These are phyloP conservation scores for Actinostola sp. DNA, from an alignment of 92 coral and sea anemone species.

Conservation along the genomic window DNA sequence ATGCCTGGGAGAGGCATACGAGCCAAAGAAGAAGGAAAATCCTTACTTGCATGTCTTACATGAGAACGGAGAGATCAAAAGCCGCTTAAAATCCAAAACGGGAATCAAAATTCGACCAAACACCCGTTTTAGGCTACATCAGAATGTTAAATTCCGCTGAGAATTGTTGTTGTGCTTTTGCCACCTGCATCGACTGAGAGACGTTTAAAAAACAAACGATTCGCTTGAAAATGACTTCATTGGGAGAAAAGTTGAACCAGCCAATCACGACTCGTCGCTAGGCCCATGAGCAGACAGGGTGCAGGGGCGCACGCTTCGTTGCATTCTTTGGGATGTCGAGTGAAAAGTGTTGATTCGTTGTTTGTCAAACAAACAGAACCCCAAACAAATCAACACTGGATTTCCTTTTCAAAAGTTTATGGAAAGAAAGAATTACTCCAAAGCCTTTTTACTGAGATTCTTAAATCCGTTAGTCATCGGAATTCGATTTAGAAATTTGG, in stretches of 20 bases:
- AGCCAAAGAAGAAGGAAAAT: slow-evolving; percentile 70
- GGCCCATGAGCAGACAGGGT: slow-evolving; percentile 49
- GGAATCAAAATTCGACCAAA: background rate
- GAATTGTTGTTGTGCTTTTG: slow-evolving; percentile 49
- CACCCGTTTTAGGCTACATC: slow-evolving; percentile 73
- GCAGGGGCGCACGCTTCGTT: slow-evolving; percentile 20
- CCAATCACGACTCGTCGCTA: slow-evolving; percentile 50
- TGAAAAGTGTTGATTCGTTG: background rate
- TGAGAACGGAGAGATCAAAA: slow-evolving; percentile 60
- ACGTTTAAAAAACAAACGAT: slow-evolving; percentile 32
- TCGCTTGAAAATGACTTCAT: slow-evolving; percentile 71
- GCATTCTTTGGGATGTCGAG: background rate
- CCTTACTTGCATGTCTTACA: slow-evolving; percentile 78
- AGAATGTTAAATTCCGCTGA: slow-evolving; percentile 70
- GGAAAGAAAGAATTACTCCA: no score
- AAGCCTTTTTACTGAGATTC: no score
- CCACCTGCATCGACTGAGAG: slow-evolving; percentile 61
- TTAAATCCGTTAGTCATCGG: no score
- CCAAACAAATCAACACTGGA: background rate
- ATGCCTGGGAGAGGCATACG: slow-evolving; percentile 82
- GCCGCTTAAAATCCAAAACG: slow-evolving; percentile 41
- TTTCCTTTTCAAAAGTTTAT: background rate
- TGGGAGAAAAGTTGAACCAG: slow-evolving; percentile 24
- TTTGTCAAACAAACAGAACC: background rate
- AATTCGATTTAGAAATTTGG: background rate